Conservation (phyloP, 2,113 vertebrate species). For the Struthidea cinerea region DNA sequence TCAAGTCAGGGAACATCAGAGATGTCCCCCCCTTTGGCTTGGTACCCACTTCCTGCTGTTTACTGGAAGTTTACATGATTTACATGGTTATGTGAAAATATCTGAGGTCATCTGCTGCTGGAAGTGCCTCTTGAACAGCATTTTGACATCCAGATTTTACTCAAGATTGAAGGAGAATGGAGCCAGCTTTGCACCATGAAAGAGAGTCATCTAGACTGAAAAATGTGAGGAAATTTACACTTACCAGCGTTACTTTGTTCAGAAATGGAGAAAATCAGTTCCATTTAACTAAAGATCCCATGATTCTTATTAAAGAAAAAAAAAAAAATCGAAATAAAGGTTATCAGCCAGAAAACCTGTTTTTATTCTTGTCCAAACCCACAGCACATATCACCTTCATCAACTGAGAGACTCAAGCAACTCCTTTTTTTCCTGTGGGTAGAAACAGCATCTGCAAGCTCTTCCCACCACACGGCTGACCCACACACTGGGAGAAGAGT, state of each 20-base stretch:
- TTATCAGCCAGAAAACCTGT: not conserved
- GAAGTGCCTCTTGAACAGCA: not conserved
- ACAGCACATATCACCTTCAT: not conserved
- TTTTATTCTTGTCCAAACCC: not conserved
- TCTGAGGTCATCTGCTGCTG: not conserved
- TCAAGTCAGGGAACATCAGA: not conserved
- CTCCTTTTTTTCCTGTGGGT: not conserved
- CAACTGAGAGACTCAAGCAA: not conserved
- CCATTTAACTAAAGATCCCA: not conserved
- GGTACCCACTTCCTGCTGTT: not conserved
- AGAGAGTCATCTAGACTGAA: not conserved
- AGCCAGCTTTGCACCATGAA: not conserved
- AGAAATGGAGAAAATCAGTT: not conserved
- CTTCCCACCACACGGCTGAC: not conserved
- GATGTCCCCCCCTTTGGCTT: not conserved
- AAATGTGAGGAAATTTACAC: not conserved
- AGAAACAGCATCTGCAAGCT: not conserved
- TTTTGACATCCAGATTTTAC: not conserved
- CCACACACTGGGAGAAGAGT: not conserved
- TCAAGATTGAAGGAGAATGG: not conserved
- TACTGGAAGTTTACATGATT: not conserved
- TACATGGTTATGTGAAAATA: not conserved
- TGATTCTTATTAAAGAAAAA: not conserved
- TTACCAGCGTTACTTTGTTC: not conserved
- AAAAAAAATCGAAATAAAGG: not conserved